phyloP scores from a whole-genome alignment of 2,797 vertebrate genomes.

The Sebastes flavidus region DNA sequence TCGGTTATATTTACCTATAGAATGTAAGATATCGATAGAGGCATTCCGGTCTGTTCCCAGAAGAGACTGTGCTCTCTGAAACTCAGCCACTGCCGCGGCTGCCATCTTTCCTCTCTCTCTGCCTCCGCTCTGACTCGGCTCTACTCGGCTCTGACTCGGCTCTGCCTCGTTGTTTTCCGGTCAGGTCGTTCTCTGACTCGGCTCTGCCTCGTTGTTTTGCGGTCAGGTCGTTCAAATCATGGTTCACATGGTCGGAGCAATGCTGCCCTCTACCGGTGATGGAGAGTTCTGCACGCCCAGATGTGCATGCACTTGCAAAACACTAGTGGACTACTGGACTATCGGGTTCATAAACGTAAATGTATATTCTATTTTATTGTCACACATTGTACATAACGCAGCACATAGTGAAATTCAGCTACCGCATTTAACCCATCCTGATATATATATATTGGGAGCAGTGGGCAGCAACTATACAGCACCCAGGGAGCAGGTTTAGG shows the following conservation, averaged over 20 bases:
- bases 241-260: neutral
- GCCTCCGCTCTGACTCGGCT: slow-evolving; percentile 41
- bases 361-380: too few relatives aligned
- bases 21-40: slow-evolving; percentile 94
- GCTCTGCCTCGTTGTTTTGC: slow-evolving; percentile 51
- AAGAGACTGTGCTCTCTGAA: slow-evolving; percentile 95
- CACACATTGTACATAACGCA: too few relatives aligned
- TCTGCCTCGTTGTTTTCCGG: too few relatives aligned
- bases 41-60: slow-evolving; percentile 92
- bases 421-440: too few relatives aligned
- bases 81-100: slow-evolving; percentile 94
- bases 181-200: too few relatives aligned
- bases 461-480: too few relatives aligned
- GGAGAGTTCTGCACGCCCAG: accelerated
- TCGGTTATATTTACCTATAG: slow-evolving; percentile 86
- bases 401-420: too few relatives aligned
- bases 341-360: too few relatives aligned
- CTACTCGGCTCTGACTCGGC: too few relatives aligned
- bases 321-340: neutral
- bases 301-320: neutral
- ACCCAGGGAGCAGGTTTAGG: too few relatives aligned
- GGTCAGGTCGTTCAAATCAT: slow-evolving; percentile 30
- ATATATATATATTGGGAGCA: too few relatives aligned
- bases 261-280: slow-evolving; percentile 17
- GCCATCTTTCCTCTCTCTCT: slow-evolving; percentile 91